Percentiles rank a stretch among this genome's conserved stretches.
phyloP scores from a whole-genome alignment of 2,797 vertebrate genomes.

The Perodicticus potto region DNA sequence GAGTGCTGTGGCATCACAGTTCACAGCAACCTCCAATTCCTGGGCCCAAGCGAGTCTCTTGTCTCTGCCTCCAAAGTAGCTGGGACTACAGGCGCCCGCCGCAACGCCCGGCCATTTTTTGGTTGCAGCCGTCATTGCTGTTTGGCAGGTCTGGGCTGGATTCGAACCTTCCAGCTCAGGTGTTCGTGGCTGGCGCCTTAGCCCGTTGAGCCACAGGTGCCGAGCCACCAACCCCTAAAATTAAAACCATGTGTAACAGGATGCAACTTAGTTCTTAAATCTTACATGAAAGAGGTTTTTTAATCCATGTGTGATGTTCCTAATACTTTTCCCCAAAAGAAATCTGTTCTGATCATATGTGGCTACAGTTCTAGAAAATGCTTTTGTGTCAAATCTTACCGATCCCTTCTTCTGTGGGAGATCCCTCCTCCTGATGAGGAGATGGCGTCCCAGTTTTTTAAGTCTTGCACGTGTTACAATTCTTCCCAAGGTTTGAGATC shows the following conservation, averaged over 20 bases:
- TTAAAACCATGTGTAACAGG: neutral
- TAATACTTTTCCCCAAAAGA: neutral
- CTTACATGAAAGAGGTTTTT: slow-evolving; percentile 17
- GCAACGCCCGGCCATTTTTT: too few species aligned
- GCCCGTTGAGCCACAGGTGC: too few species aligned
- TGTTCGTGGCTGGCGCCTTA: too few species aligned
- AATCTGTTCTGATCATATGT: neutral
- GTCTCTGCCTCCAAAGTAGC: too few species aligned
- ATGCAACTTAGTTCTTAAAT: slow-evolving; percentile 45
- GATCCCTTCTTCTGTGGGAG: neutral
- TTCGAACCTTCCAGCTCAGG: too few species aligned
- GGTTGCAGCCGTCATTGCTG: too few species aligned
- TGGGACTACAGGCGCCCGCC: too few species aligned
- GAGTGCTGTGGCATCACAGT: too few species aligned
- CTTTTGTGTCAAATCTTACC: neutral
- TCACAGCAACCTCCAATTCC: too few species aligned
- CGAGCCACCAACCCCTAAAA: neutral
- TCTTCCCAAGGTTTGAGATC: slow-evolving; percentile 45
- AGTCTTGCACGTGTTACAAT: neutral
- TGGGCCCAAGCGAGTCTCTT: too few species aligned
- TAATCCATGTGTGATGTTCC: neutral
- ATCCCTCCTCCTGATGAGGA: neutral
- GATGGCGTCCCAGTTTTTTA: neutral
- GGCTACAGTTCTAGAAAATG: slow-evolving; percentile 9
- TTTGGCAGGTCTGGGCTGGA: too few species aligned